Evolutionary conservation across 2,888 invertebrate species (phyloP).

Genomic region (Rhaphigaster nebulosa): DNA sequence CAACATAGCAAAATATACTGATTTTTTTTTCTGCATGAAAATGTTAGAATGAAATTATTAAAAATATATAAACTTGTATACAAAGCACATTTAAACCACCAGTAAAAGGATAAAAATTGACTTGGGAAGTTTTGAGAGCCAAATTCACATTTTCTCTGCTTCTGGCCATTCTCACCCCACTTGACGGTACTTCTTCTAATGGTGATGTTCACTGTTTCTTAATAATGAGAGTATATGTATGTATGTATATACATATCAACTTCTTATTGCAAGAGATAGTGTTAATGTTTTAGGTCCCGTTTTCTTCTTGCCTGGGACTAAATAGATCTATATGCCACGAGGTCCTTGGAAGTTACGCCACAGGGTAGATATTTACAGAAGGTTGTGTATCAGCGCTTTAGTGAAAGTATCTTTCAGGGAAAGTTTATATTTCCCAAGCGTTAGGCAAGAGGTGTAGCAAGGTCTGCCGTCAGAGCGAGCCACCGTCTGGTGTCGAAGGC

Average conservation of each 20-base stretch:
- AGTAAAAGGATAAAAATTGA: no score
- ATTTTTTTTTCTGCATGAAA: no score
- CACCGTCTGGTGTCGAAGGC: not conserved
- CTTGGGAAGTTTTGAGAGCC: no score
- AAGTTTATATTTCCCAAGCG: constrained; percentile 7
- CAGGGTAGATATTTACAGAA: not conserved
- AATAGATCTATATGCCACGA: not conserved
- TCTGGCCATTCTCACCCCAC: no score
- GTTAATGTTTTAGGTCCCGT: not conserved
- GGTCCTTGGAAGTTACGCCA: constrained; percentile 1
- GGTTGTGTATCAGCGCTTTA: constrained; percentile 18
- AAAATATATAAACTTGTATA: no score
- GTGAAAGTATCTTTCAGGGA: constrained; percentile 21
- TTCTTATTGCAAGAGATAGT: not conserved
- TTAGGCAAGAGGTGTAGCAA: constrained; percentile 3
- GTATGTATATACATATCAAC: not conserved
- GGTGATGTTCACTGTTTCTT: no score
- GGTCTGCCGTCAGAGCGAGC: not conserved
- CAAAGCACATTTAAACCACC: no score
- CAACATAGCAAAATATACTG: no score
- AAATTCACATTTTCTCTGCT: no score
- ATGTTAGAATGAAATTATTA: no score
- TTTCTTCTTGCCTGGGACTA: not conserved
- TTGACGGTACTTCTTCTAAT: no score
- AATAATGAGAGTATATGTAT: no score